Conservation (phyloP, 2,888 invertebrate species). For the Tridacna gigas region DNA sequence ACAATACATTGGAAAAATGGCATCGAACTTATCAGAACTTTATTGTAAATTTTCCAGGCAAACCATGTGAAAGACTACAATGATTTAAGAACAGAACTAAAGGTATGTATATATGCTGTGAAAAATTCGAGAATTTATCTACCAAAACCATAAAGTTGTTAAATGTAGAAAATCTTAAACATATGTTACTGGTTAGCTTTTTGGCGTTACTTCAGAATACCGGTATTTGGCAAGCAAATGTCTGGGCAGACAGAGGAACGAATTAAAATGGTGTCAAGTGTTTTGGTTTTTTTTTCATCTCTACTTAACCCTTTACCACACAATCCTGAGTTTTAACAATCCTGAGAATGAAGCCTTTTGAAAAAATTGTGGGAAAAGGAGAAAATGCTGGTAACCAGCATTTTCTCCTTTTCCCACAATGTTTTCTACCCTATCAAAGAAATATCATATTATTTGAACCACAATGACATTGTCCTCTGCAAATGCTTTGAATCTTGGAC, state of each 20-base stretch:
- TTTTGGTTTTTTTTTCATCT: no score
- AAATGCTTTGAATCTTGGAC: no score
- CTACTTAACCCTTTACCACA: no score
- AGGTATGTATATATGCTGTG: conserved; percentile 44
- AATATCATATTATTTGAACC: neutral
- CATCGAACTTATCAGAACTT: no score
- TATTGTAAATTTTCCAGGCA: conserved; percentile 39
- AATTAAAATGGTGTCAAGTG: no score
- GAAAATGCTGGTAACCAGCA: neutral
- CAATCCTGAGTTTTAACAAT: no score
- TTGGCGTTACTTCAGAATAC: no score
- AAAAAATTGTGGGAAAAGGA: neutral
- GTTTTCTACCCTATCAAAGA: neutral
- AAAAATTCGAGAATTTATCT: neutral
- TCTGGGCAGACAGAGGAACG: no score
- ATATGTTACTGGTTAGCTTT: no score
- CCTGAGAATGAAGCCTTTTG: neutral
- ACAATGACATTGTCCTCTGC: neutral
- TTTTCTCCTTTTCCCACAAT: neutral
- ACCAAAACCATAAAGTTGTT: neutral
- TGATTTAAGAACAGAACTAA: conserved; percentile 62
- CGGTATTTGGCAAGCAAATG: no score
- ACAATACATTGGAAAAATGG: no score
- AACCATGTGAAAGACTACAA: conserved; percentile 56
- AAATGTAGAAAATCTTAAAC: neutral